Evolutionary conservation across 2,797 vertebrate genomes (phyloP).

Genomic region (Anomalospiza imberbis): DNA sequence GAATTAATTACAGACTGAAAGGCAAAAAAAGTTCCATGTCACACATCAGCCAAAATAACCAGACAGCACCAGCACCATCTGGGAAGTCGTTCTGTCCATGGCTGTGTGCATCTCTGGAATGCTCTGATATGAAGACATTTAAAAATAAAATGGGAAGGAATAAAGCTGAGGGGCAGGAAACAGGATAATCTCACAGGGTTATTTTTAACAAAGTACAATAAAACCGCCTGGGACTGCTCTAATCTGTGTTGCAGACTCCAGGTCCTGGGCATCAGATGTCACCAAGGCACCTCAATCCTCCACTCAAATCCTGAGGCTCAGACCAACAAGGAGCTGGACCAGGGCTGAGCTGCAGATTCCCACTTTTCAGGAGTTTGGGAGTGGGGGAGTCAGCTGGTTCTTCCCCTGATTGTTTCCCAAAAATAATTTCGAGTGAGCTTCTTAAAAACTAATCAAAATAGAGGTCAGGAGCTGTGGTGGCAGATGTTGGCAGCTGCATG

Average conservation of each 20-base stretch:
- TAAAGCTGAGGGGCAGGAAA: background rate
- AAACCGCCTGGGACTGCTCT: background rate
- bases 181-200: background rate
- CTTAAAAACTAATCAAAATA: constrained; percentile 24
- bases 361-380: fast-evolving
- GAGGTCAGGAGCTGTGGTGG: background rate
- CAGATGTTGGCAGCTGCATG: constrained; percentile 31
- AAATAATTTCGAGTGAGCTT: constrained; percentile 21
- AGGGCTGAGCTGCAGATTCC: background rate
- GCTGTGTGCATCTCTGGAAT: background rate
- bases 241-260: background rate
- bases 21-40: background rate
- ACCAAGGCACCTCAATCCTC: background rate
- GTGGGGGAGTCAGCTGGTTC: background rate
- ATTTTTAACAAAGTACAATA: constrained; percentile 39
- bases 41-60: background rate
- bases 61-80: background rate
- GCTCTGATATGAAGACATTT: background rate
- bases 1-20: constrained; percentile 41
- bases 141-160: constrained; percentile 26
- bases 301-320: background rate
- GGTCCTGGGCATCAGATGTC: background rate
- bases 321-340: background rate
- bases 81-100: background rate
- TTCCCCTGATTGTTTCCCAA: background rate